phyloP scores from a whole-genome alignment of 2,113 vertebrate genomes.

The Oryctolagus cuniculus region mOryCun1.1 NC_091452.1:2180001-2180500 shows the following conservation, averaged over 20 bases:
- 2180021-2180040: background rate
- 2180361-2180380: background rate
- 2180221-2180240: background rate
- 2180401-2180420: background rate
- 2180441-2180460: background rate
- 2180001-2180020: background rate
- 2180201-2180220: background rate
- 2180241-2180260: background rate
- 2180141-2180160: background rate
- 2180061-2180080: background rate
- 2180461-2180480: background rate
- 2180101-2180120: background rate
- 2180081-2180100: background rate
- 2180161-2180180: rapidly evolving
- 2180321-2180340: background rate
- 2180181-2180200: background rate
- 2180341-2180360: background rate
- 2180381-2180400: background rate
- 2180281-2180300: background rate
- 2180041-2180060: background rate
- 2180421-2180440: background rate
- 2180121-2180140: background rate
- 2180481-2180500: slow-evolving; percentile 9
- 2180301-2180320: background rate
- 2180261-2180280: background rate